Evolutionary conservation across 1,140 invertebrate genomes (phyloP).

Genomic region (Halesus radiatus): DNA sequence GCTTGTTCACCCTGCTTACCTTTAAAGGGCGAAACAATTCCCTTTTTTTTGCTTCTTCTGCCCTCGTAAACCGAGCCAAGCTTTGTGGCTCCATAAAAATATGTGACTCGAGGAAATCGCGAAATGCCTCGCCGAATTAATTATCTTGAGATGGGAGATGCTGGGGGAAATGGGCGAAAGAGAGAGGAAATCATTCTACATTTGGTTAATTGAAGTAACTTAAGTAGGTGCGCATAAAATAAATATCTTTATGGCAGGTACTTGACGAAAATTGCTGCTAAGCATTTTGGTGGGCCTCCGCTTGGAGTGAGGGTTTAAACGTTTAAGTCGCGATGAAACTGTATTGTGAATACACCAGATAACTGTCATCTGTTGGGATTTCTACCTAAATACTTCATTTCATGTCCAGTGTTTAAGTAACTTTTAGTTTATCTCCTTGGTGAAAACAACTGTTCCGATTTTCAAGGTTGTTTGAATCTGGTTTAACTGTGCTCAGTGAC

Average conservation of each 20-base stretch:
- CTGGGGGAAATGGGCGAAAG: not conserved
- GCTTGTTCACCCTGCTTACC: slow-evolving; percentile 20
- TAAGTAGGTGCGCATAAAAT: not conserved
- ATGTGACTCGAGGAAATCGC: slow-evolving; percentile 29
- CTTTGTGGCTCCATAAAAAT: slow-evolving; percentile 34
- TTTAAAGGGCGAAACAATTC: slow-evolving; percentile 1
- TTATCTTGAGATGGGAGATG: slow-evolving; percentile 7
- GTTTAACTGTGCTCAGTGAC: no score
- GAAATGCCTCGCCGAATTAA: slow-evolving; percentile 14
- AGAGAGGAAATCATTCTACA: slow-evolving; percentile 3
- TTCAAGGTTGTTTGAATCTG: no score
- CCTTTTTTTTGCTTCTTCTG: slow-evolving; percentile 9
- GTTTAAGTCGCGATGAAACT: no score
- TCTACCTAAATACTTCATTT: no score
- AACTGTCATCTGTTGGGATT: no score
- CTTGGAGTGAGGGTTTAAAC: no score
- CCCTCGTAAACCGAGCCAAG: slow-evolving; percentile 15
- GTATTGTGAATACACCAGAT: no score
- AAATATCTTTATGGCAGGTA: not conserved
- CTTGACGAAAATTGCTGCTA: no score
- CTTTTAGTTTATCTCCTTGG: no score
- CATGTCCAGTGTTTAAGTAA: no score
- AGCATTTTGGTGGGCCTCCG: no score
- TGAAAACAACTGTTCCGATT: no score
- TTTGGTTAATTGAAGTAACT: slow-evolving; percentile 9